A percentile compares a stretch with the other conserved stretches of the same genome.
phyloP scores from a whole-genome alignment of 1,140 invertebrate species.

The Ruditapes philippinarum region DNA sequence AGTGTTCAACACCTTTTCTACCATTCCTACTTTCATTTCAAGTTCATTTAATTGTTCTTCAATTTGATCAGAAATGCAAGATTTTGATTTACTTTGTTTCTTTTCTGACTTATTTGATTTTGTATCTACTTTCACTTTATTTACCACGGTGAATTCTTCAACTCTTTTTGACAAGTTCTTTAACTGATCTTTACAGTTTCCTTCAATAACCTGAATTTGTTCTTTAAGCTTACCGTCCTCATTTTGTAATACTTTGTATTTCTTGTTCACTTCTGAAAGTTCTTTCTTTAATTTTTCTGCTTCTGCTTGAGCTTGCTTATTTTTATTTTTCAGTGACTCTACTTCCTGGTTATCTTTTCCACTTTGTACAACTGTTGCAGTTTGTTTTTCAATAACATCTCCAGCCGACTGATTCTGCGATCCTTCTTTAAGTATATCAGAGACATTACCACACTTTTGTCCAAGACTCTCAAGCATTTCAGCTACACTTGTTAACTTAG shows the following conservation, averaged over 20 bases:
- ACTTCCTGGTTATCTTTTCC: conserved; percentile 2
- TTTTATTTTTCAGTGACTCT: conserved; percentile 71
- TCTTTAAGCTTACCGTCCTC: conserved; percentile 75
- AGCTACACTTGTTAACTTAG: conserved; percentile 64
- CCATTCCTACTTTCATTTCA: conserved; percentile 74
- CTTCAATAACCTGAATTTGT: conserved; percentile 71
- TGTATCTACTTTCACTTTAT: conserved; percentile 68
- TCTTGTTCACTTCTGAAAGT: conserved; percentile 63
- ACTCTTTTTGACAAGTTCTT: conserved; percentile 65
- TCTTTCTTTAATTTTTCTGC: conserved; percentile 73
- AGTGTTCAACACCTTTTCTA: conserved; percentile 74
- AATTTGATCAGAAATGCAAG: conserved; percentile 71
- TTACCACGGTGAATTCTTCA: conserved; percentile 71
- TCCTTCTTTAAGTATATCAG: conserved; percentile 79
- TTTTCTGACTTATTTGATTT: conserved; percentile 22
- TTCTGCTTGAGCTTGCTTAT: conserved; percentile 74
- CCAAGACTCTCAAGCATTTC: conserved; percentile 77
- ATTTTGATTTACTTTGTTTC: conserved; percentile 23
- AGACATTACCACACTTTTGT: conserved; percentile 74
- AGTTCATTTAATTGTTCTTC: conserved; percentile 76
- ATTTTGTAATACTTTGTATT: conserved; percentile 74
- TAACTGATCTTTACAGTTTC: conserved; percentile 73
- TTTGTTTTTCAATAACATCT: conserved; percentile 48
- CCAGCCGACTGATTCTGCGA: conserved; percentile 15
- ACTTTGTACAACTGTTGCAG: background rate